phyloP scores from a whole-genome alignment of 2,888 invertebrate species.

The Seira musarum region DNA sequence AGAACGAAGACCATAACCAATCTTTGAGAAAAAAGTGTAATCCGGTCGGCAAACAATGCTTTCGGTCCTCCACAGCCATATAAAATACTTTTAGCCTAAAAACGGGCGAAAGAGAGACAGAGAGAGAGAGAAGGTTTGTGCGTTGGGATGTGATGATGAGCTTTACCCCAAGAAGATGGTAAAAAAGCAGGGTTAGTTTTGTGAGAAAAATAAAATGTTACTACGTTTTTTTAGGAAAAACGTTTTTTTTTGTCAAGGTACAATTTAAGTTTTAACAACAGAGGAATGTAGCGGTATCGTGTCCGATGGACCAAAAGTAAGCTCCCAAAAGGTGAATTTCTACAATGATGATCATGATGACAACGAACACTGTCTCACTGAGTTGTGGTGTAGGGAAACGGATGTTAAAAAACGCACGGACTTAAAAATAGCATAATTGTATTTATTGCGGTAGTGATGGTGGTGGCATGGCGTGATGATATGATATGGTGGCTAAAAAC shows the following conservation, averaged over 20 bases:
- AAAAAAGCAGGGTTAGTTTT: neutral
- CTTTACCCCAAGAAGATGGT: neutral
- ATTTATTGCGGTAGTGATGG: slow-evolving; percentile 6
- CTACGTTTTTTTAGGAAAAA: neutral
- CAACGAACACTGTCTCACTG: no score
- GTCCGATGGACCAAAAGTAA: slow-evolving; percentile 49
- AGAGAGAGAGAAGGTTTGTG: neutral
- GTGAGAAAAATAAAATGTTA: slow-evolving; percentile 4
- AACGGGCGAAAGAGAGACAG: no score
- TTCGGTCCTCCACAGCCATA: neutral
- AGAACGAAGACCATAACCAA: slow-evolving; percentile 31
- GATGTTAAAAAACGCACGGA: slow-evolving; percentile 22
- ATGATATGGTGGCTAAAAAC: slow-evolving; percentile 16
- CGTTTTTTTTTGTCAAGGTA: slow-evolving; percentile 24
- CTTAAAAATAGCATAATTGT: slow-evolving; percentile 13
- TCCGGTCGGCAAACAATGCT: slow-evolving; percentile 52
- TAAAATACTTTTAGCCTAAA: no score
- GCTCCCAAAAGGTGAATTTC: neutral
- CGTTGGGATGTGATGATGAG: neutral
- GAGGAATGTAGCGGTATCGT: slow-evolving; percentile 49
- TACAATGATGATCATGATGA: neutral
- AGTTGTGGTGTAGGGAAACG: slow-evolving; percentile 30
- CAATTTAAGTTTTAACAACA: slow-evolving; percentile 1
- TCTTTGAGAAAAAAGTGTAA: slow-evolving; percentile 39
- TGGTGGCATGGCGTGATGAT: neutral